Conservation (phyloP, 1,140 invertebrate species). For the Mactra quadrangularis region DNA sequence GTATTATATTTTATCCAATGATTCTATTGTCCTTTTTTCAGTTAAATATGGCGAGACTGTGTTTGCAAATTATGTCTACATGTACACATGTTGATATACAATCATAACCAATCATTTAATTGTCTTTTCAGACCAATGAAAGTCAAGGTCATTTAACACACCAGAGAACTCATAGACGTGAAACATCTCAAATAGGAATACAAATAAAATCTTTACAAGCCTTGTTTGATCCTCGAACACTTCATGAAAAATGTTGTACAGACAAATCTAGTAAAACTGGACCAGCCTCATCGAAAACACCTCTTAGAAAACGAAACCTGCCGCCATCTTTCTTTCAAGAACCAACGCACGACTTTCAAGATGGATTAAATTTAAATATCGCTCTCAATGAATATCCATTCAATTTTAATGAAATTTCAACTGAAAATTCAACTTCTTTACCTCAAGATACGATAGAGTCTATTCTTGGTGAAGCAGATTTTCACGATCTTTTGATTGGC, state of each 20-base stretch:
- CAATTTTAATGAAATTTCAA: constrained; percentile 22
- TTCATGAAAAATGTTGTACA: constrained; percentile 77
- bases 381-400: constrained; percentile 18
- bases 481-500: constrained; percentile 68
- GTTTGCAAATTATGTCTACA: too few relatives aligned
- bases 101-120: too few relatives aligned
- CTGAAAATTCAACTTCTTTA: constrained; percentile 41
- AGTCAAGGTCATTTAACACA: constrained; percentile 9
- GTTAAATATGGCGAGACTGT: too few relatives aligned
- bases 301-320: constrained; percentile 75
- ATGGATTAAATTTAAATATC: background rate
- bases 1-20: too few relatives aligned
- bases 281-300: constrained; percentile 63
- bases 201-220: constrained; percentile 80
- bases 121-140: constrained; percentile 2
- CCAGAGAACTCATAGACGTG: constrained; percentile 65
- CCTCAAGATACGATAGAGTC: constrained; percentile 72
- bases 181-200: constrained; percentile 74
- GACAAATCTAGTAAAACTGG: constrained; percentile 59
- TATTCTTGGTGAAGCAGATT: constrained; percentile 70
- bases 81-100: too few relatives aligned
- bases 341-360: constrained; percentile 59
- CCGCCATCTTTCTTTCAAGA: constrained; percentile 80
- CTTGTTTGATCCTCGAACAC: constrained; percentile 78
- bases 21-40: too few relatives aligned